Evolutionary conservation across 2,113 vertebrate genomes (phyloP), one percentile per base, ranked within the genome.

Genomic region (Salvelinus namaycush): DNA sequence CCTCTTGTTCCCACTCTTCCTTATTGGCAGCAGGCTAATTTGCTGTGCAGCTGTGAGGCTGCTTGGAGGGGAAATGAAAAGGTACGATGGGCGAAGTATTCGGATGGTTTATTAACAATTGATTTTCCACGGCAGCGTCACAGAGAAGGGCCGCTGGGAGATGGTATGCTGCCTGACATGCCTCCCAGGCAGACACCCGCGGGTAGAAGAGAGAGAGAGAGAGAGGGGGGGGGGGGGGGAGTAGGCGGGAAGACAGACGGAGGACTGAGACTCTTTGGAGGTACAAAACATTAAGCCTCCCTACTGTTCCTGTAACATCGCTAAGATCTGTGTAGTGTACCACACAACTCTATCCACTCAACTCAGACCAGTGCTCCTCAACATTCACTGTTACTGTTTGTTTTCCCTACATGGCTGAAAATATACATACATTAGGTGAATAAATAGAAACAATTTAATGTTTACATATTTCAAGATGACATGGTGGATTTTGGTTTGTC

Each of bases 71-170:
- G 83, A 87, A 93, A 90, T 90, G 88, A 88, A 84, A 54, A 82
- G 72, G 79, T 86, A 84, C 64, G 77, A 84, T 79, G 80, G 87
- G 88, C 86, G 87, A 92, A 88, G 74, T 74, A 73, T 83, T 79
- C 78, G 79, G 78, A 89, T 70, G 78, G 48, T 73, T 92, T 89
- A 84, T 86, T 87, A 90, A 82, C 79, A 92, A 92, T 91, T 91
- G 90, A 93, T 93, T 92, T 82, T 82, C 81, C 79, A 86, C 24
- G 73, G 85, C 79, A 74, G 72, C 51, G 81, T 44, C 78, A 83
- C 75, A 81, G 83, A 88, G 80, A 81, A 75, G 68, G 85, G 82
- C 78, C 29, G 1, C 44, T 39, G 84, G 75, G 76, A 81, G 87
- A 80, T 68, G 81, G 65, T 22, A 70, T 51, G 12, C 68, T 86